Evolutionary conservation across 1,140 invertebrate genomes (phyloP), one percentile per base, ranked within the genome.

Genomic region (Cecropterus lyciades): DNA sequence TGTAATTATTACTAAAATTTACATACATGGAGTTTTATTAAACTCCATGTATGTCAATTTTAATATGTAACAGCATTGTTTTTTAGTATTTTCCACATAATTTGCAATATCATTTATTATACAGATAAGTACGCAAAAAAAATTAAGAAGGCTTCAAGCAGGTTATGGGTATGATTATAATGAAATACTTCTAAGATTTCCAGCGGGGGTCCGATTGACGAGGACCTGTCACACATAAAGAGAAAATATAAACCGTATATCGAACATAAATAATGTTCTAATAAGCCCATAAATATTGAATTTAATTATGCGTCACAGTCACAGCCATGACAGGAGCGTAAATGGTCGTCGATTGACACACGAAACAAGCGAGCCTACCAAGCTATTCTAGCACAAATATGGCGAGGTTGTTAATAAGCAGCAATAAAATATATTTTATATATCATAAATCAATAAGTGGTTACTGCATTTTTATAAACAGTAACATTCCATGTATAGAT

Each of bases 221-320:
- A 16, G 24, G 53, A 17, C 17, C n/a, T 42, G 53, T 56, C 53
- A 45, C 37, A 57, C 20, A 24, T 15, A 15, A 49, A 49, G 17
- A 24, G 40, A 43, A 27, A 43, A 57, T 40, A 56, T 56, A 6
- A 56, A 42, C 11, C 15, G 10, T 33, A 57, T 27, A 16, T 43
- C 33, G 53, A 27, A 43, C n/a, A 57, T 57, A 57, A 57, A 56
- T 56, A 43, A 43, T 59, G 55, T 67, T 75, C 72, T 79, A 79
- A 79, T 82, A 80, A 80, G 73, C 62, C 77, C 64, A 80, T 84
- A 84, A 86, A 86, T 86, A 84, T 78, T 76, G 70, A 81, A 79
- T 79, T 81, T 86, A 84, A 86, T 85, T 81, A 84, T 69, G 71
- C 65, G 75, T 75, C 72, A 45, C 66, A 49, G 63, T 42, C 60